Percentiles rank a stretch among this genome's conserved stretches.
Evolutionary conservation across 2,797 vertebrate genomes (phyloP).

Genomic region (Chanos chanos): DNA sequence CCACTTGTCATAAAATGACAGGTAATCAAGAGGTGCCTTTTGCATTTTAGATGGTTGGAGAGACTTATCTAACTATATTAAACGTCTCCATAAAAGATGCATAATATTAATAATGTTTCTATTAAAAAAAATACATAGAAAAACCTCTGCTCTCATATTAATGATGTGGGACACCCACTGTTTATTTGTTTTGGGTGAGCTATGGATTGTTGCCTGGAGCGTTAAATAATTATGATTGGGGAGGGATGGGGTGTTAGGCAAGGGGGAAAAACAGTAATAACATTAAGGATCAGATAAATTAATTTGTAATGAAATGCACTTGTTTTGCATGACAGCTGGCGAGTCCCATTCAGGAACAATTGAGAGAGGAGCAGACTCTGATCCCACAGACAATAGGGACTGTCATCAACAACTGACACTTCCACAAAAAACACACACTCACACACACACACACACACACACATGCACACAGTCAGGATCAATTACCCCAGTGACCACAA

Average conservation of each 20-base stretch:
- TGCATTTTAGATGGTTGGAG: slow-evolving; percentile 71
- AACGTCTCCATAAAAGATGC: slow-evolving; percentile 77
- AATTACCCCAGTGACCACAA: slow-evolving; percentile 78
- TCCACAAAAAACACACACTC: slow-evolving; percentile 76
- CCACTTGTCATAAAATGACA: slow-evolving; percentile 61
- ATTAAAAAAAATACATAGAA: slow-evolving; percentile 78
- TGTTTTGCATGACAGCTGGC: slow-evolving; percentile 85
- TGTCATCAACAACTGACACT: slow-evolving; percentile 84
- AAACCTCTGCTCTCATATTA: slow-evolving; percentile 74
- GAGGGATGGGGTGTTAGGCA: slow-evolving; percentile 52
- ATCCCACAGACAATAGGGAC: slow-evolving; percentile 81
- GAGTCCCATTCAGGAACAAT: slow-evolving; percentile 70
- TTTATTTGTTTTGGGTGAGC: slow-evolving; percentile 78
- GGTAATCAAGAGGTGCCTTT: slow-evolving; percentile 74
- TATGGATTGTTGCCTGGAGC: slow-evolving; percentile 81
- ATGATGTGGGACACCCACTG: slow-evolving; percentile 76
- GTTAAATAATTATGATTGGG: slow-evolving; percentile 82
- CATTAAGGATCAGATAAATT: slow-evolving; percentile 84
- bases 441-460: too few relatives aligned
- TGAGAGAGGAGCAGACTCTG: slow-evolving; percentile 75
- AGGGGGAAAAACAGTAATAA: slow-evolving; percentile 74
- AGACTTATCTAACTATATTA: slow-evolving; percentile 78
- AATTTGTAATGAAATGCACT: slow-evolving; percentile 83
- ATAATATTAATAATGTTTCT: slow-evolving; percentile 78
- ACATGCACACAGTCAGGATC: slow-evolving; percentile 62